Evolutionary conservation across 2,797 vertebrate genomes (phyloP), one percentile per base, ranked within the genome.

Genomic region (Xyrichtys novacula): DNA sequence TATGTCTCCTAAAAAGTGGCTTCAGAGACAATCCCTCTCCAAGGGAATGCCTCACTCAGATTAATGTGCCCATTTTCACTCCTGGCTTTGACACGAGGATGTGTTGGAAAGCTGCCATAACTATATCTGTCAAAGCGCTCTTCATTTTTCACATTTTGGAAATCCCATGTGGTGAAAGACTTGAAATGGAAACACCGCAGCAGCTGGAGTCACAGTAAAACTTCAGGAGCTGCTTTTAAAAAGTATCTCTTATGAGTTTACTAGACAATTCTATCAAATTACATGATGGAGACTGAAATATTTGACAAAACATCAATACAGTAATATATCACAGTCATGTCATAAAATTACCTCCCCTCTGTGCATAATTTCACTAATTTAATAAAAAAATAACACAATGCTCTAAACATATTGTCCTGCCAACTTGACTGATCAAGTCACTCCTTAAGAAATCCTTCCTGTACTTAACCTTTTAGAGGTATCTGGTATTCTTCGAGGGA

Each of bases 61-160:
- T 83, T 73, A 50, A 80, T 68, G 46, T 19, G 29, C 6, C 20
- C 19, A 12, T 42, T 25, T 42, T 26, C 5, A n/a, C 34, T 22
- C 4, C 10, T 29, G 52, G 12, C 46, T 68, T 56, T 44, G 25
- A 72, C 36, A 50, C 23, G 48, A 50, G 50, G 14, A 31, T 25
- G 3, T 9, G 28, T 49, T 77, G 67, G 59, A 67, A n/a, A 14
- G 17, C 26, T 25, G 36, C 56, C 67, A 57, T 3, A 17, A 22
- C 46, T n/a, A 5, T 28, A 64, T 56, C 54, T 62, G 57, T 60
- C 42, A 36, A 39, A 50, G 7, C 34, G 1, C 17, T 14, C 34
- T 39, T 46, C 22, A 65, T 56, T 68, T 42, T 42, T 69, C 59
- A 23, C 34, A 25, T 20, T n/a, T 34, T 4, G 1, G 11, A 26